Conservation (phyloP, 2,888 invertebrate species). For the Salticus scenicus region DNA sequence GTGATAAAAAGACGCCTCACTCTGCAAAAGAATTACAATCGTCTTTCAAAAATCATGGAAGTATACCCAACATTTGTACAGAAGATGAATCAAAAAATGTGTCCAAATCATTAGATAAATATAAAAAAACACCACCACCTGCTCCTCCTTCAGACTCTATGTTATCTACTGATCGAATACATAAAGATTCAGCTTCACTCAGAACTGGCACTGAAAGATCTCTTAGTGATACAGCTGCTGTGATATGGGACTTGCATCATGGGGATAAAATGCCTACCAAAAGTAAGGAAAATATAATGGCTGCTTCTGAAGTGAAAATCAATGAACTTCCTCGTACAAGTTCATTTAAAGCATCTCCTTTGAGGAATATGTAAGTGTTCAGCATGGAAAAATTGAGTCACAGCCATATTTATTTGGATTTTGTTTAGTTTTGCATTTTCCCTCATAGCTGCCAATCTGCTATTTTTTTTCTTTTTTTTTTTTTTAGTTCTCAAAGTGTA, state of each 20-base stretch:
- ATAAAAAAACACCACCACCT: background rate
- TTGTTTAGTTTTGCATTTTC: background rate
- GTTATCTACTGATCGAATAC: slow-evolving; percentile 4
- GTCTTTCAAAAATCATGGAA: slow-evolving; percentile 21
- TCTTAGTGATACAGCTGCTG: slow-evolving; percentile 64
- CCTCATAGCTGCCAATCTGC: no score
- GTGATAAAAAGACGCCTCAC: slow-evolving; percentile 45
- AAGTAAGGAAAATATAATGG: slow-evolving; percentile 46
- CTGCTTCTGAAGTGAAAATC: slow-evolving; percentile 58
- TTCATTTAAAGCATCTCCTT: slow-evolving; percentile 54
- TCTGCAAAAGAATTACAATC: slow-evolving; percentile 19
- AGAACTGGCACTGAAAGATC: slow-evolving; percentile 55
- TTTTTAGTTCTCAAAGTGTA: no score
- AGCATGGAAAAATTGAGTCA: background rate
- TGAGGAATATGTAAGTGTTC: slow-evolving; percentile 68
- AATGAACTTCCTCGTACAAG: slow-evolving; percentile 53
- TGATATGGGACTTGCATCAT: slow-evolving; percentile 62
- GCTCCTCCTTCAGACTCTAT: slow-evolving; percentile 7
- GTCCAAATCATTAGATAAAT: background rate
- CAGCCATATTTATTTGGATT: background rate
- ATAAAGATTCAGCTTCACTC: slow-evolving; percentile 41
- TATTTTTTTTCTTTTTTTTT: no score
- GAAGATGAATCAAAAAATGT: slow-evolving; percentile 35
- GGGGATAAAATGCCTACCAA: slow-evolving; percentile 44
- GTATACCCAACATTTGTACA: slow-evolving; percentile 17